Conservation (phyloP, 2,797 vertebrate genomes). For the Oryzias dopingdopingensis region DNA sequence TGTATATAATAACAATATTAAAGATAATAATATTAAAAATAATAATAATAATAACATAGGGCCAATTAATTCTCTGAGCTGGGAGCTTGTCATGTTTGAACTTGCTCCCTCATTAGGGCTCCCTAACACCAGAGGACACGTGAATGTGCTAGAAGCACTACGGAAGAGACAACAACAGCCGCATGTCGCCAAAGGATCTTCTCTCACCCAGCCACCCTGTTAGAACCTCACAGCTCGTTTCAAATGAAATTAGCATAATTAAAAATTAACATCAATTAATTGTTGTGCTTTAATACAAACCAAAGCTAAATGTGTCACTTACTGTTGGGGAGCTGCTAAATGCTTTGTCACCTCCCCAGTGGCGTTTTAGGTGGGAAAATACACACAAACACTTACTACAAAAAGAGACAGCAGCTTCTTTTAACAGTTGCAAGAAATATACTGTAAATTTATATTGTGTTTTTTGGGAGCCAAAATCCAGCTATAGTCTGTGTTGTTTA, state of each 20-base stretch:
- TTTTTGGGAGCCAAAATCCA: no score
- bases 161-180: conserved; percentile 82
- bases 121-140: conserved; percentile 73
- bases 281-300: conserved; percentile 93
- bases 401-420: background rate
- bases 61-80: conserved; percentile 68
- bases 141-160: conserved; percentile 73
- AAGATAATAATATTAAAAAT: no score
- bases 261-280: conserved; percentile 99
- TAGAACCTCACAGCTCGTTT: conserved; percentile 88
- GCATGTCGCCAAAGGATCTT: conserved; percentile 75
- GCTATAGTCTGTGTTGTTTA: no score
- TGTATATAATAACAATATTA: no score
- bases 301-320: conserved; percentile 92
- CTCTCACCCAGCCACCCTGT: conserved; percentile 87
- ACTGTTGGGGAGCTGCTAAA: conserved; percentile 82
- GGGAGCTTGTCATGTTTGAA: conserved; percentile 71
- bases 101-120: conserved; percentile 73
- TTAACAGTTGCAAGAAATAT: conserved; percentile 1
- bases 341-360: conserved; percentile 87
- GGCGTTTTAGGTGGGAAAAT: conserved; percentile 7
- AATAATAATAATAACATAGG: conserved; percentile 37
- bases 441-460: no score
- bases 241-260: conserved; percentile 96
- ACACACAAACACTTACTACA: no score